Percentiles rank a stretch among this genome's conserved stretches.
Conservation (phyloP, 2,888 invertebrate species). For the Harmothoe impar region DNA sequence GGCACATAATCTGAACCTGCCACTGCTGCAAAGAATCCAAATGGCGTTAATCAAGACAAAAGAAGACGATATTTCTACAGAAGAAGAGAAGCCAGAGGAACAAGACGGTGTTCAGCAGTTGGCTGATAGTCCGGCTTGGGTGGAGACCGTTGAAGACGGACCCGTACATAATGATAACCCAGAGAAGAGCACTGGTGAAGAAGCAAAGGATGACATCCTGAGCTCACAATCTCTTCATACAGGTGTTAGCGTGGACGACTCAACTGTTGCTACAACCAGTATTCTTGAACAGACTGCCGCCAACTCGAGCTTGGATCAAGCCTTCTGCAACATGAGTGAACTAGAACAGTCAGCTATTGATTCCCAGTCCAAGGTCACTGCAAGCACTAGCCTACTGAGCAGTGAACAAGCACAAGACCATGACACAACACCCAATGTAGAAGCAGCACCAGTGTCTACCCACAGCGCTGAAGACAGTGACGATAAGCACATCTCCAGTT, state of each 20-base stretch:
- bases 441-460: background rate
- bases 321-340: background rate
- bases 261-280: background rate
- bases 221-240: background rate
- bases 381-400: background rate
- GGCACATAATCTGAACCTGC: background rate
- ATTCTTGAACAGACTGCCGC: background rate
- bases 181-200: background rate
- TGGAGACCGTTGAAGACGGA: background rate
- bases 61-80: background rate
- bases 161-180: background rate
- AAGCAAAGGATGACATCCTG: background rate
- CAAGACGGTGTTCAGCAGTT: background rate
- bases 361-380: background rate
- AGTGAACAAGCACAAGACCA: background rate
- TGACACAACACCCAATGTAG: background rate
- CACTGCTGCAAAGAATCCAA: slow-evolving; percentile 8
- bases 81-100: background rate
- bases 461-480: background rate
- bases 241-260: background rate
- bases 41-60: background rate
- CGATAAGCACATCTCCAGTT: background rate
- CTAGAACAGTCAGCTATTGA: background rate
- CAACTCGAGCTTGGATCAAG: background rate
- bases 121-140: background rate